Evolutionary conservation across 64 coral and sea anemone species (phyloP).

Genomic region (Anthopleura sola): DNA sequence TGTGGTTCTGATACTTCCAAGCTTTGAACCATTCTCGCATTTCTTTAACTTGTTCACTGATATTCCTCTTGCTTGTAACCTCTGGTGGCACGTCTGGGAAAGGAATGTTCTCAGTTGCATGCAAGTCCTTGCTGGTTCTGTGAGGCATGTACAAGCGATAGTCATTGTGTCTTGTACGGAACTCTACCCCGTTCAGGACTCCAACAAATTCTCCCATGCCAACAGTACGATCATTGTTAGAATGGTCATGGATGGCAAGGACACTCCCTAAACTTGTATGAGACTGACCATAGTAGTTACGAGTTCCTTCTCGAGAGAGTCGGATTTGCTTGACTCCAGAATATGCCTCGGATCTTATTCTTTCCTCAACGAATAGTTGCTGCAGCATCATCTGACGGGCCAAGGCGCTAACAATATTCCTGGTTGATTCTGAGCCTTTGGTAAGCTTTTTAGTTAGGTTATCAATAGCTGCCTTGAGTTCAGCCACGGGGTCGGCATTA

Average conservation of each 20-base stretch:
- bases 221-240: constrained; percentile 73
- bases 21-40: constrained; percentile 77
- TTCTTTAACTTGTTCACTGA: constrained; percentile 47
- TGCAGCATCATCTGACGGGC: constrained; percentile 13
- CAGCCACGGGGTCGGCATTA: background rate
- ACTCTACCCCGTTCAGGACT: constrained; percentile 74
- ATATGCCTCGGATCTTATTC: constrained; percentile 52
- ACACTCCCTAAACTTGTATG: constrained; percentile 27
- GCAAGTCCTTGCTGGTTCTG: constrained; percentile 23
- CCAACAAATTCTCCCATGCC: constrained; percentile 72
- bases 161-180: constrained; percentile 79
- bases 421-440: background rate
- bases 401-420: background rate
- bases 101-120: constrained; percentile 51
- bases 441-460: background rate
- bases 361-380: constrained; percentile 15
- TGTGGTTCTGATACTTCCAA: constrained; percentile 51
- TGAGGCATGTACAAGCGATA: constrained; percentile 67
- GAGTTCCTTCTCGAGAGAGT: constrained; percentile 19
- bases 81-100: constrained; percentile 72
- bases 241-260: constrained; percentile 64
- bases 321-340: constrained; percentile 63
- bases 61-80: constrained; percentile 26
- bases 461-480: background rate
- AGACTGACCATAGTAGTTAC: constrained; percentile 48